Percentiles rank a stretch among this genome's conserved stretches.
Conservation (phyloP, 1,140 invertebrate species). For the Potamilus streckersoni region DNA sequence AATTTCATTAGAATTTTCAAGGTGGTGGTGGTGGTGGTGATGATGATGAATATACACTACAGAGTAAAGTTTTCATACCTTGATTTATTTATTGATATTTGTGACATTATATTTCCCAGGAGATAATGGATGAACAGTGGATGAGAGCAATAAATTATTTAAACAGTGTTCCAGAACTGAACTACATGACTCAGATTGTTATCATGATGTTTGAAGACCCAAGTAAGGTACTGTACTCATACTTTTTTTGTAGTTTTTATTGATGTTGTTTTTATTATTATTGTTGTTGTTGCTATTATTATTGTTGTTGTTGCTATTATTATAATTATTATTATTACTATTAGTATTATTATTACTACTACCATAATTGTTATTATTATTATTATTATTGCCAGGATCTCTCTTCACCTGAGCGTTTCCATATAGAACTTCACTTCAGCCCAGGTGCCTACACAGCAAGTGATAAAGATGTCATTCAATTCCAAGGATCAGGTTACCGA, state of each 20-base stretch:
- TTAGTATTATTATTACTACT: no score
- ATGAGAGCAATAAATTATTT: conserved; percentile 98
- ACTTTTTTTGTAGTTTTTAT: neutral
- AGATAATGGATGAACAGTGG: conserved; percentile 93
- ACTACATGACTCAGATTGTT: conserved; percentile 99
- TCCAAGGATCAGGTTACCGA: conserved; percentile 91
- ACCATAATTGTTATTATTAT: no score
- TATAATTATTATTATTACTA: no score
- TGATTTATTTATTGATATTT: no score
- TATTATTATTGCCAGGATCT: conserved; percentile 70
- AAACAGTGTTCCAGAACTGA: conserved; percentile 94
- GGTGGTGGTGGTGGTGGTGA: no score
- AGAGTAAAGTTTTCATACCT: no score
- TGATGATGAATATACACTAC: no score
- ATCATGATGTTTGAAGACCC: conserved; percentile 99
- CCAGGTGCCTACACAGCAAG: conserved; percentile 76
- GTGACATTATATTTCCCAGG: conserved; percentile 67
- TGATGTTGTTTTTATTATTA: neutral
- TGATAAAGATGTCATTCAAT: conserved; percentile 75
- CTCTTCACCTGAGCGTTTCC: conserved; percentile 78
- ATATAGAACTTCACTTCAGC: conserved; percentile 97
- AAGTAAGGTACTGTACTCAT: conserved; percentile 79
- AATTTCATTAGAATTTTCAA: no score
- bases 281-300: conserved; percentile 63
- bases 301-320: no score